These are phyloP conservation scores for Hippoglossus stenolepis DNA, from an alignment of 2,113 vertebrate genomes.

Conservation along the genomic window DNA sequence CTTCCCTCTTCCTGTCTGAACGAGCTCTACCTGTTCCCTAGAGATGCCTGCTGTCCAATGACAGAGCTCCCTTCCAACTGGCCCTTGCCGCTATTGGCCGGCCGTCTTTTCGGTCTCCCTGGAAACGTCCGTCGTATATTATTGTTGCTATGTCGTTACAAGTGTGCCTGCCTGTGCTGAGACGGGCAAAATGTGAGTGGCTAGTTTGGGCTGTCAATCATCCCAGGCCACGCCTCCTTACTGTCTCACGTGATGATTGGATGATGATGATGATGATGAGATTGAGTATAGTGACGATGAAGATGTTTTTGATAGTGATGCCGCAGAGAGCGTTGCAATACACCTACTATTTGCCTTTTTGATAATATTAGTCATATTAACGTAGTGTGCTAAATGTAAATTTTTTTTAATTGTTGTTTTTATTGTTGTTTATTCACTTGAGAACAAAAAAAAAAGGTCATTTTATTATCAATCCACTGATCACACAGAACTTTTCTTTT, in stretches of 20 bases:
- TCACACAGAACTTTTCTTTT: constrained; percentile 20
- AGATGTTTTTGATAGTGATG: constrained; percentile 66
- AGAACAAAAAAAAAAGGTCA: constrained; percentile 41
- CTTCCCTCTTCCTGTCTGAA: constrained; percentile 48
- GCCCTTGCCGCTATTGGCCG: constrained; percentile 47
- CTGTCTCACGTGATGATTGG: constrained; percentile 60
- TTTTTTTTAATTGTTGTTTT: constrained; percentile 50
- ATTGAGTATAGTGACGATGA: constrained; percentile 56
- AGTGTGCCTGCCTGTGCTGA: constrained; percentile 76
- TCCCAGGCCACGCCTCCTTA: constrained; percentile 53
- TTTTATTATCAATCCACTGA: constrained; percentile 50
- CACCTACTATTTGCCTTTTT: constrained; percentile 76
- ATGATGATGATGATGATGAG: constrained; percentile 66
- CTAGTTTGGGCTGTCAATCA: constrained; percentile 69
- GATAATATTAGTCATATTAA: constrained; percentile 79
- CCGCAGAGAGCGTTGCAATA: constrained; percentile 68
- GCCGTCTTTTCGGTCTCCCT: constrained; percentile 35
- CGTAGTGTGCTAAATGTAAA: constrained; percentile 68
- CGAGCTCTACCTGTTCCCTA: constrained; percentile 68
- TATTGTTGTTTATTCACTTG: constrained; percentile 70
- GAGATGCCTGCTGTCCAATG: constrained; percentile 69
- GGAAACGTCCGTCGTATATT: constrained; percentile 50
- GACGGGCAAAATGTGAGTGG: constrained; percentile 66
- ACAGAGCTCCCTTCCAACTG: constrained; percentile 56
- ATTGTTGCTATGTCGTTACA: constrained; percentile 65